phyloP scores from a whole-genome alignment of 2,797 vertebrate species.

The Acipenser ruthenus region DNA sequence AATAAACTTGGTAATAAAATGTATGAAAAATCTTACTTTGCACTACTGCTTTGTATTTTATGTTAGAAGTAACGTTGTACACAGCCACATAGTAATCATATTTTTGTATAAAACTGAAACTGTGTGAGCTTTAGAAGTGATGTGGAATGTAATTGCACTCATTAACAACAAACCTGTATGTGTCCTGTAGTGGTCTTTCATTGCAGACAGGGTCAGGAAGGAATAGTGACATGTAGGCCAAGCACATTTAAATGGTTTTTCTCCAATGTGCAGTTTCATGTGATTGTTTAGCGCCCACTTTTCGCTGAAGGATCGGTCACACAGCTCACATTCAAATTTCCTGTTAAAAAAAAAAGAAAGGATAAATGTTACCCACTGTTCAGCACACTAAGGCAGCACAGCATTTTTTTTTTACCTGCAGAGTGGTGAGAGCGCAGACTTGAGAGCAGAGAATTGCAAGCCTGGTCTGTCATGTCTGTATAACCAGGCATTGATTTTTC shows the following conservation, averaged over 20 bases:
- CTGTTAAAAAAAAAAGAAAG: conserved; percentile 44
- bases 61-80: no score
- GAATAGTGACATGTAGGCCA: conserved; percentile 95
- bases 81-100: no score
- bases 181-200: conserved; percentile 96
- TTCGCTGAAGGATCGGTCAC: conserved; percentile 91
- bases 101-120: no score
- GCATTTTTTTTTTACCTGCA: conserved; percentile 31
- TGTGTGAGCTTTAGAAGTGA: no score
- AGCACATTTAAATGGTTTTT: conserved; percentile 89
- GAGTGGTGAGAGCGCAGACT: conserved; percentile 39
- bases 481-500: conserved; percentile 99
- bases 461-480: conserved; percentile 94
- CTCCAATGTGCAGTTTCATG: conserved; percentile 94
- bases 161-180: conserved; percentile 72
- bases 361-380: conserved; percentile 1
- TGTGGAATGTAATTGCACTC: no score
- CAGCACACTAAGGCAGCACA: conserved; percentile 4
- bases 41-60: no score
- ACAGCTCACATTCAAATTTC: conserved; percentile 90
- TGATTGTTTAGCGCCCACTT: conserved; percentile 98
- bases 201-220: conserved; percentile 91
- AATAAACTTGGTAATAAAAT: no score
- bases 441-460: conserved; percentile 49
- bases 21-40: no score